Percentiles rank a stretch among this genome's conserved stretches.
These are phyloP conservation scores for Geotrypetes seraphini DNA, from an alignment of 2,797 vertebrate genomes.

Conservation along the genomic window DNA sequence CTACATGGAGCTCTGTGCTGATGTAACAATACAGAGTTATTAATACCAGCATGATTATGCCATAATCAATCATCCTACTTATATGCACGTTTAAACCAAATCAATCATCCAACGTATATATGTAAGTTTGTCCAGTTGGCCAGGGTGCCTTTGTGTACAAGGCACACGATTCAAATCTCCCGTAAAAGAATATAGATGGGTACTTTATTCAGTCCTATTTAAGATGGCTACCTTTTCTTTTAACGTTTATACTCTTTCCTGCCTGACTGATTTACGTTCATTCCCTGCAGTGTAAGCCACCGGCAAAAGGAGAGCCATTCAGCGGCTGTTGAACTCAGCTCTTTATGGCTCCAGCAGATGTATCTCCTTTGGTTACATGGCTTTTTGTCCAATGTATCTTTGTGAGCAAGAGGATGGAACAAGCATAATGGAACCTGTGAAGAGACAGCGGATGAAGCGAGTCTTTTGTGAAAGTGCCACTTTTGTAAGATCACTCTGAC, in stretches of 20 bases:
- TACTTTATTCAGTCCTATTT: constrained; percentile 27
- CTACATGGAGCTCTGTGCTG: too few relatives aligned
- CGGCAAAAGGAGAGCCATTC: constrained; percentile 27
- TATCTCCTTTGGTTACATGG: constrained; percentile 14
- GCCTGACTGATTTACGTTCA: constrained; percentile 43
- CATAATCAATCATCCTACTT: too few relatives aligned
- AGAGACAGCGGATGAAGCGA: too few relatives aligned
- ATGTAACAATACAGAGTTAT: too few relatives aligned
- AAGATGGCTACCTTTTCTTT: constrained; percentile 19
- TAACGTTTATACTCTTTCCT: constrained; percentile 29
- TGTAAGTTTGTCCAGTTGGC: too few relatives aligned
- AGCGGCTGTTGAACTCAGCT: constrained; percentile 43
- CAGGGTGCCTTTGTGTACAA: background rate
- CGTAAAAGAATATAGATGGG: constrained; percentile 14
- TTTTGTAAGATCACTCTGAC: too few relatives aligned
- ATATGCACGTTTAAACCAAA: too few relatives aligned
- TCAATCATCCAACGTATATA: too few relatives aligned
- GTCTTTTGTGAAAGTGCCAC: too few relatives aligned
- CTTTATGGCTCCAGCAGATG: constrained; percentile 30
- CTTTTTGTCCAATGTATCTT: constrained; percentile 19
- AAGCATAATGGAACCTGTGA: too few relatives aligned
- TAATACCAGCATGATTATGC: too few relatives aligned
- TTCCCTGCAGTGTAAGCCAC: constrained; percentile 17
- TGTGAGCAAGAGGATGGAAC: too few relatives aligned
- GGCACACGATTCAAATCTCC: constrained; percentile 6